Evolutionary conservation across 2,888 invertebrate genomes (phyloP).

Genomic region (Gordius sp.): DNA sequence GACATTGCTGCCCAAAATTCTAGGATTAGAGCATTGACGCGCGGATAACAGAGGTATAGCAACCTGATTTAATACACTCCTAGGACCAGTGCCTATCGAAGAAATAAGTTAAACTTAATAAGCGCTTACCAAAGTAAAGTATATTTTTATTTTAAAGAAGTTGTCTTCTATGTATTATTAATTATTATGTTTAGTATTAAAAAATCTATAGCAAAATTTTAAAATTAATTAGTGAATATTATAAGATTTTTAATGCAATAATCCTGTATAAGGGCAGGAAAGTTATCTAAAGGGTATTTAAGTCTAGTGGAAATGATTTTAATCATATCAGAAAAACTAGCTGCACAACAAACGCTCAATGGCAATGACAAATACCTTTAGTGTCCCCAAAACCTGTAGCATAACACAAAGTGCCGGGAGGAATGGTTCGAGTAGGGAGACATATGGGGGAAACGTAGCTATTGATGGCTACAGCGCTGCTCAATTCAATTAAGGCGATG

Average conservation of each 20-base stretch:
- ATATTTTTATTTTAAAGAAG: no score
- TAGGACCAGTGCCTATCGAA: background rate
- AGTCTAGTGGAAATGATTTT: no score
- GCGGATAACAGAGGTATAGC: background rate
- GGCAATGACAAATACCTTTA: background rate
- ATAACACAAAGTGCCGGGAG: background rate
- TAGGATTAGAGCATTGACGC: background rate
- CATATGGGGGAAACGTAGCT: background rate
- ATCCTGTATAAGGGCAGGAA: no score
- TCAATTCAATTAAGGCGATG: background rate
- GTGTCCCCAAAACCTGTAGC: background rate
- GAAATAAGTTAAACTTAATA: background rate
- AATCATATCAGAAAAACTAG: no score
- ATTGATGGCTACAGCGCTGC: background rate
- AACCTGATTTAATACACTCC: background rate
- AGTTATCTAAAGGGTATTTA: no score
- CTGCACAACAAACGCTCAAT: no score
- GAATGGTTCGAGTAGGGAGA: background rate
- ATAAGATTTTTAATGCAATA: no score
- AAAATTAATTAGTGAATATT: no score
- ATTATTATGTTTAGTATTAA: no score
- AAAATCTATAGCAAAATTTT: no score
- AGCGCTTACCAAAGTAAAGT: background rate
- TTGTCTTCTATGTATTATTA: no score
- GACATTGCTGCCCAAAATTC: background rate